Evolutionary conservation across 2,113 vertebrate genomes (phyloP), one percentile per base, ranked within the genome.

Genomic region (Origma solitaria): DNA sequence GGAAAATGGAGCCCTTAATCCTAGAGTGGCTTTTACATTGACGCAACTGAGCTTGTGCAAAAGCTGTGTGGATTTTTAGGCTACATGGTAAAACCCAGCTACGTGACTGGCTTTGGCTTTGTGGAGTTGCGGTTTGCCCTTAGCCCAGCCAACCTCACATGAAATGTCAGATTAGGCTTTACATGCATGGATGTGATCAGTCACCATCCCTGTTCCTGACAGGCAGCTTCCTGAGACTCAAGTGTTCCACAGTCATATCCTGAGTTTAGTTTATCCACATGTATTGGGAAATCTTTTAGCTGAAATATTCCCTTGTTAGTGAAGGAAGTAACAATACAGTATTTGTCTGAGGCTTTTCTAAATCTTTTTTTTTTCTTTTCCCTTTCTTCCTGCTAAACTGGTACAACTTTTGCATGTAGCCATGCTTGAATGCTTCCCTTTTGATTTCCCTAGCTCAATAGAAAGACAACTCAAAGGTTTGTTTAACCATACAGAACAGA

Each of bases 201-300:
- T 97, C 94, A 94, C 54, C 33, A 35, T 83, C 54, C 38, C 30
- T 33, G 58, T 79, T 88, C 65, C 68, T 86, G 86, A 77, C 3
- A 1, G 77, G 92, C 75, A 73, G 82, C 82, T 96, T 95, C 90
- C 86, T 90, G 94, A 82, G 50, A 72, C 88, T 95, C 73, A 71
- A 91, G 90, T 79, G 90, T 90, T 95, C 79, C 80, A 62, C 88
- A 50, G 79, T 88, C 79, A 54, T 42, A 90, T 85, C 91, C 93
- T 82, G 73, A 79, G 65, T 94, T 96, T 77, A 87, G 69, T 91
- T 92, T 91, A 91, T 92, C 45, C 76, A 15, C n/a, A n/a, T 25
- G 18, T 45, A 38, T 90, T 94, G 79, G 60, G 82, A 93, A 95
- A 90, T 88, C 51, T 88, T 47, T 65, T 72, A 77, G 76, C 66